phyloP scores from a whole-genome alignment of 2,113 vertebrate genomes.

The Gopherus flavomarginatus region DNA sequence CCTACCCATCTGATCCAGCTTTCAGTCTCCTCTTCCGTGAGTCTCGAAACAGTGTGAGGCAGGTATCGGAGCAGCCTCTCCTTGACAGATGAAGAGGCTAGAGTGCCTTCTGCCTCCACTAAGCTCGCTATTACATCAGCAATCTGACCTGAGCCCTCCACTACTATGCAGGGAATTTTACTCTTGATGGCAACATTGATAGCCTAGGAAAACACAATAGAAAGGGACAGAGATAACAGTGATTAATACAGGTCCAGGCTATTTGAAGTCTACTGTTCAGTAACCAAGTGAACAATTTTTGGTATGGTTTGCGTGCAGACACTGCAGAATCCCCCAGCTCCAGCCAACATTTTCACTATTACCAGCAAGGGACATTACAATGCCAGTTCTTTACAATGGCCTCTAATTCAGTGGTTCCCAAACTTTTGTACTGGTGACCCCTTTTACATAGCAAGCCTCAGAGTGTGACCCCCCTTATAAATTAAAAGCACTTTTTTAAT shows the following conservation, averaged over 20 bases:
- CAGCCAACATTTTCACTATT: background rate
- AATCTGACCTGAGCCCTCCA: slow-evolving; percentile 83
- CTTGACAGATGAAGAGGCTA: slow-evolving; percentile 79
- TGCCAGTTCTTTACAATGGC: background rate
- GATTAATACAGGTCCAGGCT: background rate
- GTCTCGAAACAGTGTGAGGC: slow-evolving; percentile 81
- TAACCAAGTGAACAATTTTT: background rate
- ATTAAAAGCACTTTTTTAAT: too few species aligned
- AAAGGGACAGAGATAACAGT: background rate
- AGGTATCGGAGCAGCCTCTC: slow-evolving; percentile 81
- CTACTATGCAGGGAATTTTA: slow-evolving; percentile 85
- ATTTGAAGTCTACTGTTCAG: rapidly evolving
- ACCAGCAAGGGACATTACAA: background rate
- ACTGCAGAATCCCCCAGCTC: rapidly evolving
- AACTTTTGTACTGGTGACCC: too few species aligned
- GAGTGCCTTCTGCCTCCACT: slow-evolving; percentile 73
- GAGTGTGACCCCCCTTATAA: too few species aligned
- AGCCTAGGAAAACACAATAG: slow-evolving; percentile 64
- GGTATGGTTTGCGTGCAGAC: rapidly evolving
- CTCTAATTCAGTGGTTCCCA: background rate
- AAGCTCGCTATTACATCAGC: slow-evolving; percentile 82
- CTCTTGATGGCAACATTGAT: slow-evolving; percentile 83
- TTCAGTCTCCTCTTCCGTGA: slow-evolving; percentile 81
- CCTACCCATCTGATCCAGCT: slow-evolving; percentile 83
- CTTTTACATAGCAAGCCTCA: too few species aligned